These are phyloP conservation scores for Colletes gigas DNA, from an alignment of 1,140 invertebrate genomes.

Conservation along the genomic window DNA sequence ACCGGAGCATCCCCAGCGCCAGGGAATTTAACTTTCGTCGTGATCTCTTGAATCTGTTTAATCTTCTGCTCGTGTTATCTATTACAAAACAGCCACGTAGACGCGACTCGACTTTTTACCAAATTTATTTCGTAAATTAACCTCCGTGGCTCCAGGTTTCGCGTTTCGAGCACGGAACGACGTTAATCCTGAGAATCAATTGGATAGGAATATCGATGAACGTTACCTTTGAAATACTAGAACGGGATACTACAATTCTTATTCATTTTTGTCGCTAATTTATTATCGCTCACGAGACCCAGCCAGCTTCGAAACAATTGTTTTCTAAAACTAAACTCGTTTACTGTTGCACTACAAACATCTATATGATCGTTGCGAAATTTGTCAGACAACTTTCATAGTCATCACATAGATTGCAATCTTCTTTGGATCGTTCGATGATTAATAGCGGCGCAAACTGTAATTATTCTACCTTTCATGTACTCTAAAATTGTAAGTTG, in stretches of 20 bases:
- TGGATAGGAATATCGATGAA: not conserved
- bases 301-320: no score
- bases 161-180: not conserved
- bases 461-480: no score
- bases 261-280: no score
- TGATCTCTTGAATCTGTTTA: conserved; percentile 34
- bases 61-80: conserved; percentile 25
- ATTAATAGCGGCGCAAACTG: no score
- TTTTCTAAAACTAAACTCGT: no score
- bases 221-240: not conserved
- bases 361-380: no score
- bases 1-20: not conserved
- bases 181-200: not conserved
- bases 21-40: conserved; percentile 34
- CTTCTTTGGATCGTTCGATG: no score
- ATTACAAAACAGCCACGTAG: not conserved
- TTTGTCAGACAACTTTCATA: no score
- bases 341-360: no score
- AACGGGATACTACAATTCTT: not conserved
- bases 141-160: not conserved
- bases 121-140: conserved; percentile 4
- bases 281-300: no score
- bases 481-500: no score
- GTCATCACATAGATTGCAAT: no score
- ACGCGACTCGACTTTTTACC: not conserved